phyloP scores from a whole-genome alignment of 53 echinoderm and acorn worm genomes.

The Temnopleurus reevesii region DNA sequence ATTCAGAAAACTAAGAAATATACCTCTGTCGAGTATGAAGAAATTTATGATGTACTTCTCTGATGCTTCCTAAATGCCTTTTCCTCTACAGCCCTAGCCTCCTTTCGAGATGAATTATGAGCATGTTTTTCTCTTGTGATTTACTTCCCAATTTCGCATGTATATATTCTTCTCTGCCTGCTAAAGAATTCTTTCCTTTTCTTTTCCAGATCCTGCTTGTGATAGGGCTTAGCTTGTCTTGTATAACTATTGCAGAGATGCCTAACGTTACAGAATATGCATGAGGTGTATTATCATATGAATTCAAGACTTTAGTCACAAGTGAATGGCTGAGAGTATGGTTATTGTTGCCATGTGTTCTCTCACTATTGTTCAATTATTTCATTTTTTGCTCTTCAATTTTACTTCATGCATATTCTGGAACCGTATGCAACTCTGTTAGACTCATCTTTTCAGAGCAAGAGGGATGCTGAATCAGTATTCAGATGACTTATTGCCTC shows the following conservation, averaged over 20 bases:
- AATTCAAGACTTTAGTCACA: neutral
- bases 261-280: neutral
- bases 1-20: too few species aligned
- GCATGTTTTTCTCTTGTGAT: neutral
- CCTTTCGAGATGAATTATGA: neutral
- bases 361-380: neutral
- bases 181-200: neutral
- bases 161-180: neutral
- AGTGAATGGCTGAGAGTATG: neutral
- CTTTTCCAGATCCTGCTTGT: neutral
- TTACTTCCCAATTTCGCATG: conserved; percentile 7
- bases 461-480: too few species aligned
- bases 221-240: neutral
- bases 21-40: neutral
- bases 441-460: too few species aligned
- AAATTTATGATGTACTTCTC: neutral
- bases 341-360: neutral
- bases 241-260: neutral
- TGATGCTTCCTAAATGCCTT: neutral
- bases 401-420: too few species aligned
- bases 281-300: neutral
- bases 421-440: too few species aligned
- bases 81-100: neutral
- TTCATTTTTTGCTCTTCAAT: too few species aligned
- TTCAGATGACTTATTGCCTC: too few species aligned